Evolutionary conservation across 2,888 invertebrate genomes (phyloP).

Genomic region (Mimumesa dahlbomi): DNA sequence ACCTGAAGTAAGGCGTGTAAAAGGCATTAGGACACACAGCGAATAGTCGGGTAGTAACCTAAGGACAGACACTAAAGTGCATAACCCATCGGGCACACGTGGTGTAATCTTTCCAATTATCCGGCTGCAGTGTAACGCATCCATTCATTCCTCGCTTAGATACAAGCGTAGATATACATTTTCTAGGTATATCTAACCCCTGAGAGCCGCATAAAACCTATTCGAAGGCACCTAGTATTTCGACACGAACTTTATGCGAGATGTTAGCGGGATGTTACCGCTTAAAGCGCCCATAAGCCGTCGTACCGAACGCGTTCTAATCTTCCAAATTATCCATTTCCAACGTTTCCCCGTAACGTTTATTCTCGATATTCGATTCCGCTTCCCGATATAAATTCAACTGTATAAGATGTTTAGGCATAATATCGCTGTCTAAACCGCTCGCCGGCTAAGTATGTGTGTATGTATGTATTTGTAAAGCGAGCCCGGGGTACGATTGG

Average conservation of each 20-base stretch:
- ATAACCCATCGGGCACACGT: constrained; percentile 32
- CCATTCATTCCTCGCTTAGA: constrained; percentile 52
- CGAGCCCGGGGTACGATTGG: no score
- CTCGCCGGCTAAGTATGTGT: no score
- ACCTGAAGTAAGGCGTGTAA: constrained; percentile 29
- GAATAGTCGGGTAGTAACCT: constrained; percentile 17
- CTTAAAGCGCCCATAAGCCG: constrained; percentile 53
- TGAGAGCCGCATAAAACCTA: constrained; percentile 27
- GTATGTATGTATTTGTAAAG: no score
- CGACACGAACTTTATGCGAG: constrained; percentile 32
- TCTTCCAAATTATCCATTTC: constrained; percentile 59
- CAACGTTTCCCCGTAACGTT: constrained; percentile 29
- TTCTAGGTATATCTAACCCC: constrained; percentile 27
- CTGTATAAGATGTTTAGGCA: background rate
- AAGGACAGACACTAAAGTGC: constrained; percentile 47
- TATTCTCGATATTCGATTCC: constrained; percentile 45
- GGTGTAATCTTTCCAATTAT: constrained; percentile 66
- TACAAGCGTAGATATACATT: constrained; percentile 47
- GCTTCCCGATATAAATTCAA: constrained; percentile 3
- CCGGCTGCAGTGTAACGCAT: constrained; percentile 48
- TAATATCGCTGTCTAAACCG: constrained; percentile 2
- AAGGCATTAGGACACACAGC: constrained; percentile 34
- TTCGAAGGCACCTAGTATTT: constrained; percentile 41
- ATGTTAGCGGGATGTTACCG: constrained; percentile 37
- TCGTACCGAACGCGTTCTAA: constrained; percentile 44